Evolutionary conservation across 2,797 vertebrate species (phyloP).

Genomic region (Enteromius unitaeniatus): DNA sequence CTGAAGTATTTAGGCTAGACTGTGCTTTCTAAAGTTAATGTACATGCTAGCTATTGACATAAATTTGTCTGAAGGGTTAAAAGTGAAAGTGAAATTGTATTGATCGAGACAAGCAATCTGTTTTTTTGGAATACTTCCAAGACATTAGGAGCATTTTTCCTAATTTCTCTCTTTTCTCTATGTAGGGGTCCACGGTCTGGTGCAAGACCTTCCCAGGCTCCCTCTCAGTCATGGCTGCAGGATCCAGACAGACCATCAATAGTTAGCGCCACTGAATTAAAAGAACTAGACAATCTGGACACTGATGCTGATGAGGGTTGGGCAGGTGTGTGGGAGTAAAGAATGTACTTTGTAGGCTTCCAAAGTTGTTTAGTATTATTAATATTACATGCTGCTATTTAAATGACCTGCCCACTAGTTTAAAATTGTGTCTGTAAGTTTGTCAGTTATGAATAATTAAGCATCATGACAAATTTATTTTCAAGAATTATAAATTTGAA

Average conservation of each 20-base stretch:
- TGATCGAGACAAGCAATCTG: neutral
- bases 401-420: neutral
- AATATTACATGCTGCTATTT: neutral
- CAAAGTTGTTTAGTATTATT: neutral
- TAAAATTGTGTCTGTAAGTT: neutral
- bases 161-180: neutral
- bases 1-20: neutral
- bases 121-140: neutral
- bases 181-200: conserved; percentile 81
- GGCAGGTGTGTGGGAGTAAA: conserved; percentile 83
- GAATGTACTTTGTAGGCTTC: neutral
- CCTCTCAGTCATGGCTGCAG: conserved; percentile 85
- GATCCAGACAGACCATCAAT: conserved; percentile 95
- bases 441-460: neutral
- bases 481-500: neutral
- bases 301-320: conserved; percentile 97
- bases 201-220: conserved; percentile 77
- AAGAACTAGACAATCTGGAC: conserved; percentile 96
- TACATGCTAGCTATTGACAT: neutral
- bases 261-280: conserved; percentile 95
- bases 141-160: neutral
- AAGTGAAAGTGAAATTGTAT: neutral
- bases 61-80: neutral
- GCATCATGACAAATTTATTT: neutral
- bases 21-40: neutral